Base-by-base conservation (phyloP, 2,113 vertebrate genomes). In the Strigops habroptila region DNA sequence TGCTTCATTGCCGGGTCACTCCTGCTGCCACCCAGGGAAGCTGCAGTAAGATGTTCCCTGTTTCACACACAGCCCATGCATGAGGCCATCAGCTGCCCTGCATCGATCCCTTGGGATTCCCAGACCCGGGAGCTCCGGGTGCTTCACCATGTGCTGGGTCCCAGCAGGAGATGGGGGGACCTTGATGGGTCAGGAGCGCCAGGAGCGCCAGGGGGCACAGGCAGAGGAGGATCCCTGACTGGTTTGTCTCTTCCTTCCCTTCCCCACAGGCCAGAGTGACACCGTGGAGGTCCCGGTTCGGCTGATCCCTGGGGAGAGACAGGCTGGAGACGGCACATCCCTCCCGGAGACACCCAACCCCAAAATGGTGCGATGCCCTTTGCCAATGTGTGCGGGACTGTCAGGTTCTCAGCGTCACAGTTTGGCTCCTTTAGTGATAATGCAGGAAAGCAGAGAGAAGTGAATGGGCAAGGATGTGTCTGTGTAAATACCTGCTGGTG, bases 291-390 rank as follows among this genome's bases (percentile, higher is more conserved):
- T 98, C 73, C 98, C 98, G 0, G 98, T 97, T 39, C 98, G 98
- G 92, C 97, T 99, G 95, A 98, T 98, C 89, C 98, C 99, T 10
- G 99, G 99, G 81, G 99, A 99, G 97, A 98, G 99, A 81, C 99
- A 99, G 97, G 99, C 99, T 18, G 99, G 99, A 2, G 99, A 99
- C 0, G 99, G 99, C 95, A 99, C 99, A 1, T 99, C 99, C 90
- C 99, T 99, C 87, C 99, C 99, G 0, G 99, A 99, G 98, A 99
- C 99, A 31, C 99, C 99, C 79, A 99, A 99, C 97, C 98, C 99
- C 93, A 99, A 98, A 98, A 99, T 99, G 97, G 99, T 99, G 98
- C 33, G 57, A 59, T n/a, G 57, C 33, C 11, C 76, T 79, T 30
- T 65, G 82, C n/a, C 13, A 5, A 4, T 0, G 0, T 2, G 12